Evolutionary conservation across 2,797 vertebrate species (phyloP), one percentile per base, ranked within the genome.

Genomic region (Botia kubotai): DNA sequence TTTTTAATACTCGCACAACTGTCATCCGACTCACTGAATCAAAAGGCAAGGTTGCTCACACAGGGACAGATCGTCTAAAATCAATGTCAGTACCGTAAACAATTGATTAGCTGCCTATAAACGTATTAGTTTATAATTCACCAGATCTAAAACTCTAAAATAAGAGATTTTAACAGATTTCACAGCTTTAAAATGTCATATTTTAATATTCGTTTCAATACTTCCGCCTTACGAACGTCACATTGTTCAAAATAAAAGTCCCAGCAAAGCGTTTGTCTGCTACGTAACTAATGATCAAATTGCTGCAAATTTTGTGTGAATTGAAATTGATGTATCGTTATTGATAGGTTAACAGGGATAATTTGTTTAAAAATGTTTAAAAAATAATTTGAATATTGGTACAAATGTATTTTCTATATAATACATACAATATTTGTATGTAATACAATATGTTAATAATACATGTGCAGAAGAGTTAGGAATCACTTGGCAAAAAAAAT

Each of bases 211-310:
- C 53, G 6, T 23, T 43, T n/a, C 1, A 10, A 13, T 39, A 79
- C 58, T 79, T 72, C 77, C 69, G 69, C 57, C n/a, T 79, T 8
- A 72, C 46, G 1, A 23, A 10, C 0, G 50, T 71, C 7, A 13
- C 1, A 0, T 1, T 13, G 50, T 79, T 72, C 77, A 79, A 26
- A 79, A 79, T 79, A 79, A 72, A 79, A 79, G 77, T 63, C 6
- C 6, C 8, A 13, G 21, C 52, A 19, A 1, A n/a, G 17, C 17
- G 52, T 55, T 53, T 14, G 1, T 39, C 36, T 39, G 36, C 36
- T 39, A 11, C 1, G 5, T 36, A 21, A 12, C 10, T 33, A 19
- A 55, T 72, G 0, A 72, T 62, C 16, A 0, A 12, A 6, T 6
- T 5, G 11, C 6, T 26, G 23, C 23, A 26, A 26, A 26, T 26